A percentile compares a stretch with the other conserved stretches of the same genome.
These are phyloP conservation scores for Copidosoma floridanum DNA, from an alignment of 1,140 invertebrate genomes.

Conservation along the genomic window DNA sequence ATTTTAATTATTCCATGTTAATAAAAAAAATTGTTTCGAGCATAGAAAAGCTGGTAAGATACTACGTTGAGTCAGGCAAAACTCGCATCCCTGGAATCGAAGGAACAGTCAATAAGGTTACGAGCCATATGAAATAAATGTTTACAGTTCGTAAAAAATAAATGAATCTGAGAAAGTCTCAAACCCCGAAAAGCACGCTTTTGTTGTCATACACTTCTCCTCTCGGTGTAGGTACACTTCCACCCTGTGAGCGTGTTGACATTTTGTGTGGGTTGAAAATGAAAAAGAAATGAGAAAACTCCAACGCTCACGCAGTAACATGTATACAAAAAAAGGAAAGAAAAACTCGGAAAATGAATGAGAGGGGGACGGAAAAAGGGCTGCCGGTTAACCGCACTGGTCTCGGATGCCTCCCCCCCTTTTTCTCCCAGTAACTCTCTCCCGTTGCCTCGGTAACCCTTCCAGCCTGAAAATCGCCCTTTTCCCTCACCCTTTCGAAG, in stretches of 20 bases:
- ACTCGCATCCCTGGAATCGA: no score
- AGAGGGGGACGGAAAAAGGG: constrained; percentile 6
- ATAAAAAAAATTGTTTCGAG: no score
- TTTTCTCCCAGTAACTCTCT: background rate
- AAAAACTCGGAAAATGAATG: constrained; percentile 21
- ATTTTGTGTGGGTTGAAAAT: background rate
- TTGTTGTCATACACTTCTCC: constrained; percentile 15
- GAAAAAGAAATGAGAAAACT: no score
- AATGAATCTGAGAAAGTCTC: constrained; percentile 14
- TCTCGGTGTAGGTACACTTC: background rate
- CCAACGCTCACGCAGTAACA: no score
- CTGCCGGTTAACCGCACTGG: constrained; percentile 15
- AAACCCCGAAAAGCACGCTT: no score
- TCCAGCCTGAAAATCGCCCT: background rate
- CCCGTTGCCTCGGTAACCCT: no score
- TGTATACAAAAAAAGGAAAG: background rate
- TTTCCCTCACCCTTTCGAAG: background rate
- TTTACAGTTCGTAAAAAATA: constrained; percentile 24
- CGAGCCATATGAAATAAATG: constrained; percentile 20
- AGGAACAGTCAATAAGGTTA: no score
- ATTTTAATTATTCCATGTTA: no score
- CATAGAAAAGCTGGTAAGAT: no score
- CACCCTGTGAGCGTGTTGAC: background rate
- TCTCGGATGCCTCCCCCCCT: background rate
- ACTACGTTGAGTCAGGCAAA: no score